phyloP scores from a whole-genome alignment of 2,888 invertebrate species.

The Sesia apiformis region DNA sequence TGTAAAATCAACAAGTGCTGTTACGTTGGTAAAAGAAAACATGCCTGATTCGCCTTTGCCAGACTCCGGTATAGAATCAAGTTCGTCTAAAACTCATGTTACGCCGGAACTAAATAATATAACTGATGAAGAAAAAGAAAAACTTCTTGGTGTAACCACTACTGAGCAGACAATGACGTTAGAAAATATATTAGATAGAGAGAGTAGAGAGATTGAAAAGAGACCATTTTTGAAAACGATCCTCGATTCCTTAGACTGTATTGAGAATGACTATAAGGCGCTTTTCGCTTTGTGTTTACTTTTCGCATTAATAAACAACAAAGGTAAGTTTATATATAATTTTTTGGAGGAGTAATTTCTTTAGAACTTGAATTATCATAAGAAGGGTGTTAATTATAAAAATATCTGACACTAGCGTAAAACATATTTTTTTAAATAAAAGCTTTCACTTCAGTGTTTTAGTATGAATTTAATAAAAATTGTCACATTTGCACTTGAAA shows the following conservation, averaged over 20 bases:
- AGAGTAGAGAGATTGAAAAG: conserved; percentile 63
- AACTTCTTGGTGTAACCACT: conserved; percentile 45
- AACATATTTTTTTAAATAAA: too few relatives aligned
- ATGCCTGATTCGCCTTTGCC: conserved; percentile 68
- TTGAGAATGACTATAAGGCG: conserved; percentile 95
- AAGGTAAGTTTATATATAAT: conserved; percentile 77
- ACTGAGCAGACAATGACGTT: conserved; percentile 32
- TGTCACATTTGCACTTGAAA: too few relatives aligned
- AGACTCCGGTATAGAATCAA: conserved; percentile 58
- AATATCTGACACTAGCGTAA: not conserved
- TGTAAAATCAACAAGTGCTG: conserved; percentile 20
- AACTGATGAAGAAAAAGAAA: conserved; percentile 95
- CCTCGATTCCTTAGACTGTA: conserved; percentile 88
- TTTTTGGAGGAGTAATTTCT: not conserved
- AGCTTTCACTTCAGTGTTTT: not conserved
- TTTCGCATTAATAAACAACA: conserved; percentile 94
- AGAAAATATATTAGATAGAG: conserved; percentile 45
- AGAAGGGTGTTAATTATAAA: not conserved
- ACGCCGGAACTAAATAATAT: conserved; percentile 79
- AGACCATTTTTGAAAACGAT: conserved; percentile 93
- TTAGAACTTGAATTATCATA: not conserved
- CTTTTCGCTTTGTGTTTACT: conserved; percentile 93
- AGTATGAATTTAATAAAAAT: conserved; percentile 3
- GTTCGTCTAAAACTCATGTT: conserved; percentile 39
- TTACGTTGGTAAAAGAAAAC: conserved; percentile 32